Base-by-base conservation (phyloP, 2,888 invertebrate species). In the Caenorhabditis sp. region DNA sequence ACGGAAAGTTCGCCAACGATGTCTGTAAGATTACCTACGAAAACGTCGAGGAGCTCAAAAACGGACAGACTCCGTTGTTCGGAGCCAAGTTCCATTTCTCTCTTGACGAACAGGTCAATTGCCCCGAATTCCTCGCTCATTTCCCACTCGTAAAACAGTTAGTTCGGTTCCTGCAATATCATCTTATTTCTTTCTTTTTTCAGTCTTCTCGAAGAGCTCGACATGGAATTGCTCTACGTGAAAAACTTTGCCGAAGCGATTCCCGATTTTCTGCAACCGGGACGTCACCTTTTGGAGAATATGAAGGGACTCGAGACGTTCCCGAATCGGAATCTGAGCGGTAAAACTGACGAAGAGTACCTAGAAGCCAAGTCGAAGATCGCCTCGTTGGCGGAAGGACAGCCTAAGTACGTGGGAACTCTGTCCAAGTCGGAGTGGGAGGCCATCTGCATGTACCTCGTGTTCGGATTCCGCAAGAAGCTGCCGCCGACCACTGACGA, bases 61-160 rank as follows among this genome's bases (percentile, higher is more conserved):
- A 87, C 13, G 66, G 81, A 1, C 59, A 61, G 8, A 50, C 62
- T 37, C 95, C 95, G 0, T 90, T 98, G 20, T 99, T 99, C 91
- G 98, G 98, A 41, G 95, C 94, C 20, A 94, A 95, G 89, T 98
- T 98, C 91, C 93, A 95, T 90, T 99, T 99, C 90, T 93, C 94
- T 88, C 91, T 99, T 83, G 95, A 98, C 89, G 96, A 94, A 37
- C 96, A 84, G 39, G 98, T 99, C 0, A 93, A 99, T 90, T 99
- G 99, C 90, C 99, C 99, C 1, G 99, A 99, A 90, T 99, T 97
- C 91, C 92, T 99, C 71, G 96, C 98, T 15, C 93, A 98, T 90
- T 95, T 97, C 90, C 94, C 95, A 17, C 78, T 89, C 20, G 79
- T 89, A 0, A 50, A 78, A 30, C 70, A 81, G 88, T 89, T 43